Conservation (phyloP, 2,113 vertebrate genomes). For the Formicarius rufipectus region DNA sequence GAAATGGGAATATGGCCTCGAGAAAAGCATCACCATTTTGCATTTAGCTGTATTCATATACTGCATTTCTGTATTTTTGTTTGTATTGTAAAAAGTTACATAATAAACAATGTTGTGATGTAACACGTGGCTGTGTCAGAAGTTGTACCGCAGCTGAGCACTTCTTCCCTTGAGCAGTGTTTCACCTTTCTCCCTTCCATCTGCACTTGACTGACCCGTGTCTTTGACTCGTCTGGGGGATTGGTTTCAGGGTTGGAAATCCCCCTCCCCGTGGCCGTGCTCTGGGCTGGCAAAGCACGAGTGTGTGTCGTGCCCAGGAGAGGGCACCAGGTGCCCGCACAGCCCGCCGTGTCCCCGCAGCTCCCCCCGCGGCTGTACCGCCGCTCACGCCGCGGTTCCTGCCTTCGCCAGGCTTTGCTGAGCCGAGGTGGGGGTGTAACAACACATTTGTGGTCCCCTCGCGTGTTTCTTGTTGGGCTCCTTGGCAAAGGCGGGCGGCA, state of each 20-base stretch:
- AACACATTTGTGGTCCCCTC: accelerated
- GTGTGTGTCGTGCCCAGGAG: not conserved
- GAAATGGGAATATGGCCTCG: conserved; percentile 83
- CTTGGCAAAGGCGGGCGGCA: too few relatives aligned
- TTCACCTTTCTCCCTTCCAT: not conserved
- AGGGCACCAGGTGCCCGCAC: not conserved
- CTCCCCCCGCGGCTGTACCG: accelerated
- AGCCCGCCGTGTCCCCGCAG: accelerated
- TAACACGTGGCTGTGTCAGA: not conserved
- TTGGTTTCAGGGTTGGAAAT: not conserved
- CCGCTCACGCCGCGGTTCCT: accelerated
- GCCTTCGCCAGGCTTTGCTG: not conserved
- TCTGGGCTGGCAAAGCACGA: not conserved
- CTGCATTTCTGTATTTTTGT: conserved; percentile 96
- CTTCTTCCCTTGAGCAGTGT: not conserved
- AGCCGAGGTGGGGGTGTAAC: not conserved
- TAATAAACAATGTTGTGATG: conserved; percentile 99
- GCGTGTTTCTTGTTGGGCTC: not conserved
- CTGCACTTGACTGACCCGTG: accelerated
- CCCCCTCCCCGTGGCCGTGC: not conserved
- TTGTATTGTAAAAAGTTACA: conserved; percentile 99
- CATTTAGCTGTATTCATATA: conserved; percentile 95
- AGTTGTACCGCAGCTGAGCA: not conserved
- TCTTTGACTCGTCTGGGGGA: not conserved
- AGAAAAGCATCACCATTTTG: conserved; percentile 78